Evolutionary conservation across 2,113 vertebrate species (phyloP).

Genomic region (Poecilia latipinna): DNA sequence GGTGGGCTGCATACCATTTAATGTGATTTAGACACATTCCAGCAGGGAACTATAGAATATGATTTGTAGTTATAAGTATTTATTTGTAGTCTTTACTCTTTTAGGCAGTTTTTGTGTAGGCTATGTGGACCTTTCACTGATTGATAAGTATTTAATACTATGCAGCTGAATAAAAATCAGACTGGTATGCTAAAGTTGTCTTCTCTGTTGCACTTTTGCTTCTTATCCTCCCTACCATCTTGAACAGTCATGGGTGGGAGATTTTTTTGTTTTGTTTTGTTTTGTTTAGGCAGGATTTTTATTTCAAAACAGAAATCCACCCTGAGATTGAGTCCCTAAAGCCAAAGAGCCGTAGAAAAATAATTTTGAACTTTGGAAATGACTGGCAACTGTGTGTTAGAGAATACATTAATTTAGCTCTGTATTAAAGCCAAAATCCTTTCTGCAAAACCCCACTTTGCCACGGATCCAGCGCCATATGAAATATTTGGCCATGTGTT

Average conservation of each 20-base stretch:
- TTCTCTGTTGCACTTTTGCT: not conserved
- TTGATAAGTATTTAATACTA: not conserved
- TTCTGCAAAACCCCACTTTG: not conserved
- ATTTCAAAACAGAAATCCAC: slow-evolving; percentile 16
- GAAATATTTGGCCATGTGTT: slow-evolving; percentile 13
- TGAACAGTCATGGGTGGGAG: slow-evolving; percentile 8
- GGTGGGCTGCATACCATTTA: slow-evolving; percentile 65
- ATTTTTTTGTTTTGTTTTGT: not conserved
- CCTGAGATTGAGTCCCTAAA: slow-evolving; percentile 27
- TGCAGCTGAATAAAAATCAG: not conserved
- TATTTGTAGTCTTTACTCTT: slow-evolving; percentile 12
- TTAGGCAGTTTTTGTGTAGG: not conserved
- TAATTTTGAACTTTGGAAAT: slow-evolving; percentile 15
- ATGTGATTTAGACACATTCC: slow-evolving; percentile 41
- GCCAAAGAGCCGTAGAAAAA: slow-evolving; percentile 31
- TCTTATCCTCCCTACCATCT: slow-evolving; percentile 8
- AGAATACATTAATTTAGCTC: slow-evolving; percentile 16
- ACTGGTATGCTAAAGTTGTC: not conserved
- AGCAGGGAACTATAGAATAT: slow-evolving; percentile 30
- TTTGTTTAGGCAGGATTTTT: slow-evolving; percentile 15
- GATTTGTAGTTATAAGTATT: slow-evolving; percentile 6
- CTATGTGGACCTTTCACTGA: not conserved
- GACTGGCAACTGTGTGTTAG: slow-evolving; percentile 3
- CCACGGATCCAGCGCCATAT: slow-evolving; percentile 5
- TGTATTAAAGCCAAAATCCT: not conserved